Conservation (phyloP, 92 coral and sea anemone genomes). For the Phenganax subtilis region DNA sequence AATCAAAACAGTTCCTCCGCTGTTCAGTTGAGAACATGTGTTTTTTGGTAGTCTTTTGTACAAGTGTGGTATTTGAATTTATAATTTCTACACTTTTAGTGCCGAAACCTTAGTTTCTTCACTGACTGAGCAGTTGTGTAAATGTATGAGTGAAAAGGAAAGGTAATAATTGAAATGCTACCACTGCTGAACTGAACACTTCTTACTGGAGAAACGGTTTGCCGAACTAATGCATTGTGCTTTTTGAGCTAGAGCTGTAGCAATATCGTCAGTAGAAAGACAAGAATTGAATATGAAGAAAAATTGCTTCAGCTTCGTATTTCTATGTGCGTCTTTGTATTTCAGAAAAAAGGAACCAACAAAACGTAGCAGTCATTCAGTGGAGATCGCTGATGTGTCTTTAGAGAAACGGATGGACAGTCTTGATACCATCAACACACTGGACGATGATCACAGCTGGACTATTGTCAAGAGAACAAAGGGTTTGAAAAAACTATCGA, state of each 20-base stretch:
- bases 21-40: too few species aligned
- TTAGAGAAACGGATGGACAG: conserved; percentile 1
- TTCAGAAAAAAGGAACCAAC: neutral
- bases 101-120: too few species aligned
- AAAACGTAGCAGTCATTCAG: neutral
- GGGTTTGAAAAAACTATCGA: neutral
- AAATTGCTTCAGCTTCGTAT: neutral
- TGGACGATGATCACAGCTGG: conserved; percentile 5
- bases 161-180: too few species aligned
- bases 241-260: neutral
- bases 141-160: too few species aligned
- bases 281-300: neutral
- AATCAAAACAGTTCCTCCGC: too few species aligned
- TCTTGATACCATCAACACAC: neutral
- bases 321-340: neutral
- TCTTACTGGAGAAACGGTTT: too few species aligned
- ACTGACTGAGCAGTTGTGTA: too few species aligned
- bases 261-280: neutral
- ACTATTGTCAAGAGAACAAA: conserved; percentile 8
- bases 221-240: too few species aligned
- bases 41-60: too few species aligned
- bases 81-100: too few species aligned
- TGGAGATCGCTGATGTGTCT: neutral
- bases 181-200: too few species aligned
- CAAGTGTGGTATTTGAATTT: too few species aligned